These are phyloP conservation scores for Cryptoblepharus egeriae DNA, from an alignment of 2,797 vertebrate species.

Conservation along the genomic window DNA sequence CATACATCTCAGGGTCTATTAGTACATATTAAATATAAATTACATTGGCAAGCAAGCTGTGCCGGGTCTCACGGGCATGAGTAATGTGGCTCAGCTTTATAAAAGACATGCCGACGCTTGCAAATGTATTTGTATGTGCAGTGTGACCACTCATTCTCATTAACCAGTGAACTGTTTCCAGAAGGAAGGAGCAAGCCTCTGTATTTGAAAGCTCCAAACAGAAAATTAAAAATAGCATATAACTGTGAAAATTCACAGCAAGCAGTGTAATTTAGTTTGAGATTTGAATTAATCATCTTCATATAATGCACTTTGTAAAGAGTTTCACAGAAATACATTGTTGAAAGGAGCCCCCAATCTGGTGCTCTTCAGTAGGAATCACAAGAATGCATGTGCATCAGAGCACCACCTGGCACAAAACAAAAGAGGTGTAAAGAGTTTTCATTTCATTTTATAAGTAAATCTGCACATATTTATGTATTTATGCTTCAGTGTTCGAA, in stretches of 20 bases:
- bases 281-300: background rate
- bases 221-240: constrained; percentile 23
- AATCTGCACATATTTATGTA: background rate
- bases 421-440: background rate
- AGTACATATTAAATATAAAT: constrained; percentile 9
- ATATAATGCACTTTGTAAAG: background rate
- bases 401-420: background rate
- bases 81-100: background rate
- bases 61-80: background rate
- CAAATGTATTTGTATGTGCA: constrained; percentile 7
- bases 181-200: background rate
- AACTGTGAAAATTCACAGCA: background rate
- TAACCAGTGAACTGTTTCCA: constrained; percentile 3
- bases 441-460: too few relatives aligned
- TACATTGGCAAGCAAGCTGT: background rate
- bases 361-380: background rate
- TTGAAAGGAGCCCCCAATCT: background rate
- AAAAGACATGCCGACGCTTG: constrained; percentile 7
- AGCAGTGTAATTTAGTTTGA: background rate
- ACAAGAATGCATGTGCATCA: background rate
- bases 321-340: background rate
- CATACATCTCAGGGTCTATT: constrained; percentile 7
- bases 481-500: background rate
- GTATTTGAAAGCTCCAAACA: constrained; percentile 1
- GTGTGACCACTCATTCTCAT: background rate